Evolutionary conservation across 2,888 invertebrate species (phyloP), one percentile per base, ranked within the genome.

Genomic region (Empis livida): DNA sequence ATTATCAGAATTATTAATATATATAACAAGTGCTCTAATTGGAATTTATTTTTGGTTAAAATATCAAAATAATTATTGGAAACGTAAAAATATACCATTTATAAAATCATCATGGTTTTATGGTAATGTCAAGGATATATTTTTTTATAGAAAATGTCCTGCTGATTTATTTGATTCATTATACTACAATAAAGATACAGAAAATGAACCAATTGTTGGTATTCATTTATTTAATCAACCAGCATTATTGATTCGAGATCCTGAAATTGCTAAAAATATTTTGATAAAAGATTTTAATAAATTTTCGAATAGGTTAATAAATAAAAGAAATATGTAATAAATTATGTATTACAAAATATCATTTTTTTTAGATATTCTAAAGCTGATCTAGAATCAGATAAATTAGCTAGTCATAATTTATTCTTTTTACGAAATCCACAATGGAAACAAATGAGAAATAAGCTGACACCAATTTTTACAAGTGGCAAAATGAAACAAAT

Each of bases 401-500:
- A 57, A 0, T 45, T 74, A 10, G 72, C 67, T 6, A 60, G 57
- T 1, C 57, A 65, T 10, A 72, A 69, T 57, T 50, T 74, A 2
- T 73, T 74, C 51, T 58, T 71, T 44, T 55, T 71, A 0, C 66
- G 64, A 15, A 69, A 68, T 59, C 65, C 66, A 0, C 49, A 60
- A 1, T 73, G 74, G 73, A 71, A 65, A 49, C 52, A 60, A 10
- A 52, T 73, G 1, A 60, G 74, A 23, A 43, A 58, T 1, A 72
- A 70, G 49, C 46, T 74, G 4, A 64, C 73, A 1, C 72, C 74
- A 0, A 62, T 72, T 2, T 74, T 71, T 51, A 71, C 71, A 1
- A 64, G 63, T 44, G 68, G 64, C 5, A 68, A 68, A 45, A 56
- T 70, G 1, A 70, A 67, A 42, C 63, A 65, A 48, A 64, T 67